Base-by-base conservation (phyloP, 1,140 invertebrate genomes). In the Coptotermes formosanus region DNA sequence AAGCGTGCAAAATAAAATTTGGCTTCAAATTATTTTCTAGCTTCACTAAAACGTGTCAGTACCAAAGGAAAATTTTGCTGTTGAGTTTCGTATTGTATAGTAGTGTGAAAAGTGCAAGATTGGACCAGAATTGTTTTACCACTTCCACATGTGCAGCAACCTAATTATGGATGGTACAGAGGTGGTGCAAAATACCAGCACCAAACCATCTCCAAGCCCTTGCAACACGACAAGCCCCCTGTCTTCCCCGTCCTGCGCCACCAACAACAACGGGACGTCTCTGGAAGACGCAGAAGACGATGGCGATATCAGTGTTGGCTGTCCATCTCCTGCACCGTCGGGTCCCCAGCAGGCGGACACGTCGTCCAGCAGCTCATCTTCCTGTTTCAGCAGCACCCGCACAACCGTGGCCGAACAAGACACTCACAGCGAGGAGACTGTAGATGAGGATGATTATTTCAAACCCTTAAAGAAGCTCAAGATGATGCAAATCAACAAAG, bases 381-480 rank as follows among this genome's bases (percentile, higher is more conserved):
- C 45, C 30, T 82, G 30, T 45, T 82, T 45, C 45, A 84, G 48
- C 44, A 83, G n/a, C 43, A 19, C 43, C n/a, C 43, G 7, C 38
- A 81, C 55, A 21, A 86, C 32, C 38, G 45, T 75, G 3, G 19
- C 32, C 12, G 64, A 25, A 64, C 64, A 87, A 82, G 87, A 88
- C 85, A 89, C 89, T 84, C 87, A 88, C 82, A 88, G 88, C 44
- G 87, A 85, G 82, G 83, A 87, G 0, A 88, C 86, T 90, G 90
- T 44, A 4, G 91, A 92, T 16, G 92, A 93, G 16, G 95, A 97
- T 88, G 96, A 97, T 88, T 97, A 97, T 89, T 97, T 97, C 91
- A 96, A 96, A 88, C 96, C 96, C 0, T 89, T 97, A 87, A 97
- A 97, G 90, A 93, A 94, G 88, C 91, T 97, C 87, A 96, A 97